These are phyloP conservation scores for Pseudorectes ferrugineus DNA, from an alignment of 2,113 vertebrate genomes.

Conservation along the genomic window DNA sequence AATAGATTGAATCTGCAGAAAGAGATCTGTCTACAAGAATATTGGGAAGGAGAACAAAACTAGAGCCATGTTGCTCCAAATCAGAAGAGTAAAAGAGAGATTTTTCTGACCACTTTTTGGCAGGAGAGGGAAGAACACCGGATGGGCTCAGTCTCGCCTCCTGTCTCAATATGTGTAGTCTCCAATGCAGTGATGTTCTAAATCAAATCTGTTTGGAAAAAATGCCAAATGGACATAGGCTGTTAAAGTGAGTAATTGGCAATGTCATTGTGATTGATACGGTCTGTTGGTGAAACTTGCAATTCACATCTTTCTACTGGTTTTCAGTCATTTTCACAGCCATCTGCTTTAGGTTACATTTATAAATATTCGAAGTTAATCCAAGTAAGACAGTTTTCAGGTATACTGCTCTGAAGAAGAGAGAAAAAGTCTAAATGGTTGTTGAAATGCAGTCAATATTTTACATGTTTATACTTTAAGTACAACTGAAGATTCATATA, in stretches of 20 bases:
- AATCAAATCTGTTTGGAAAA: slow-evolving; percentile 1
- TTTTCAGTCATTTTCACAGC: neutral
- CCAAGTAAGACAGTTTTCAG: neutral
- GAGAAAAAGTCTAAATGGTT: neutral
- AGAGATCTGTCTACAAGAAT: neutral
- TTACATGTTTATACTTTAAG: neutral
- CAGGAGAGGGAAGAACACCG: neutral
- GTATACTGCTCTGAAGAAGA: neutral
- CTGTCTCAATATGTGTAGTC: neutral
- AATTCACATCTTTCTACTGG: neutral
- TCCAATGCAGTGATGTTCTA: neutral
- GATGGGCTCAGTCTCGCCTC: neutral
- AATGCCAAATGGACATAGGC: neutral
- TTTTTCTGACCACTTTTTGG: neutral
- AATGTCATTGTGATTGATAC: neutral
- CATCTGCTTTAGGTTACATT: neutral
- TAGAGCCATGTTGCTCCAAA: neutral
- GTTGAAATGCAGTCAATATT: neutral
- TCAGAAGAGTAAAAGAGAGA: neutral
- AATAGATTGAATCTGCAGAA: neutral
- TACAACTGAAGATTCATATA: neutral
- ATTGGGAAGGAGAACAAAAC: neutral
- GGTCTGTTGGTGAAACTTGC: neutral
- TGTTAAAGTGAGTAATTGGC: neutral
- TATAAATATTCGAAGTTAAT: neutral